phyloP scores from a whole-genome alignment of 2,797 vertebrate genomes.

The Notoglanidium macrostoma region DNA sequence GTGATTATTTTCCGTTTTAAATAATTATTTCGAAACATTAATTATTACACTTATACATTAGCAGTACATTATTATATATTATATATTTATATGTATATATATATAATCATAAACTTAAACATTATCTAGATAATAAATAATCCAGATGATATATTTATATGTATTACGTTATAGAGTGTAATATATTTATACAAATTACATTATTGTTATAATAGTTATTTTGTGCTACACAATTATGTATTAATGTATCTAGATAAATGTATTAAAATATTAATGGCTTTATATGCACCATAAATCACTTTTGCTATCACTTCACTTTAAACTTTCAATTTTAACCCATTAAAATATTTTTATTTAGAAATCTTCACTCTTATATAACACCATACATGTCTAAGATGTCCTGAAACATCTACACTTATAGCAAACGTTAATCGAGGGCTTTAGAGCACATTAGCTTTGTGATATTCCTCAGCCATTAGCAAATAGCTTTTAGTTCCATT shows the following conservation, averaged over 20 bases:
- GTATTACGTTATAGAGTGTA: too few relatives aligned
- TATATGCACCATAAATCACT: not conserved
- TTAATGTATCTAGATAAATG: not conserved
- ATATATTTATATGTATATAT: not conserved
- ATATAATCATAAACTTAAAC: not conserved
- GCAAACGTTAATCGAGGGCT: not conserved
- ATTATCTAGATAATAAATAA: not conserved
- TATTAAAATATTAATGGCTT: not conserved
- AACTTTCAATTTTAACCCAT: too few relatives aligned
- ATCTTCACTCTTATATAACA: not conserved
- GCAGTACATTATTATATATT: not conserved
- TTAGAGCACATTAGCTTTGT: not conserved
- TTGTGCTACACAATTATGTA: not conserved
- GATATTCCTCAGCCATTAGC: conserved; percentile 7
- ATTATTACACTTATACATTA: not conserved
- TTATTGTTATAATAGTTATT: not conserved
- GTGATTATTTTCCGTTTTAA: not conserved
- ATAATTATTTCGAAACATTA: not conserved
- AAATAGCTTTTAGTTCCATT: conserved; percentile 10
- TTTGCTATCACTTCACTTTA: not conserved
- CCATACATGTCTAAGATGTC: not conserved
- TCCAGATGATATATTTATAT: too few relatives aligned
- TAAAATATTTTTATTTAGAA: not conserved
- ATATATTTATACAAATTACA: too few relatives aligned
- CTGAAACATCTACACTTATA: not conserved